Conservation (phyloP, 1,140 invertebrate species). For the Lepidotrigona ventralis region DNA sequence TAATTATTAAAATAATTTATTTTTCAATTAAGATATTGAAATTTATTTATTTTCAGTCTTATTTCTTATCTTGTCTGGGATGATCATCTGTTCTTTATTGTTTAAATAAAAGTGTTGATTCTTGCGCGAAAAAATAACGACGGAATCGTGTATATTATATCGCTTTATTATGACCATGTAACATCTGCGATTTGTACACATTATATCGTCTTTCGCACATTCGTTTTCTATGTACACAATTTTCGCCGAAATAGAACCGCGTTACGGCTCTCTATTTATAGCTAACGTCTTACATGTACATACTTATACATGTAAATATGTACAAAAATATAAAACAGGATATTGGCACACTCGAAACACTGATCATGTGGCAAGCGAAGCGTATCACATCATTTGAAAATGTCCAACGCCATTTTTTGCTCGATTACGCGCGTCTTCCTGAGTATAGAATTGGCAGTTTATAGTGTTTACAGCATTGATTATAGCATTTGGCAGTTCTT, state of each 20-base stretch:
- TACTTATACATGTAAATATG: constrained; percentile 56
- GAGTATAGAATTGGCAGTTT: constrained; percentile 49
- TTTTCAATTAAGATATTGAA: too few relatives aligned
- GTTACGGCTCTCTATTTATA: constrained; percentile 22
- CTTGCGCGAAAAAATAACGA: not conserved
- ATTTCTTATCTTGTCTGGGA: too few relatives aligned
- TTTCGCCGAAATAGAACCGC: not conserved
- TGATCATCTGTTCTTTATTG: too few relatives aligned
- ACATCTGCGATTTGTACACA: constrained; percentile 67
- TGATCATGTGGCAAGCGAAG: constrained; percentile 65
- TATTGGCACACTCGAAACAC: constrained; percentile 72
- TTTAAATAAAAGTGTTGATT: too few relatives aligned
- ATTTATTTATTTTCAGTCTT: too few relatives aligned
- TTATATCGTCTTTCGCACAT: constrained; percentile 15
- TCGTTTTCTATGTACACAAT: constrained; percentile 47
- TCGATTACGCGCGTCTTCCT: constrained; percentile 30
- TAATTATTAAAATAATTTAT: too few relatives aligned
- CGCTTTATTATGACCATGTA: constrained; percentile 54
- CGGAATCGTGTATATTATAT: constrained; percentile 43
- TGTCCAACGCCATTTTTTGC: not conserved
- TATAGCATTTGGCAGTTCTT: constrained; percentile 11
- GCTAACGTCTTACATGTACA: constrained; percentile 14
- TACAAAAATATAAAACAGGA: constrained; percentile 76
- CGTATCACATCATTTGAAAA: constrained; percentile 61
- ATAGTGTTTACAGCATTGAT: not conserved